Conservation (phyloP, 1,140 invertebrate genomes). For the Camponotus floridanus region DNA sequence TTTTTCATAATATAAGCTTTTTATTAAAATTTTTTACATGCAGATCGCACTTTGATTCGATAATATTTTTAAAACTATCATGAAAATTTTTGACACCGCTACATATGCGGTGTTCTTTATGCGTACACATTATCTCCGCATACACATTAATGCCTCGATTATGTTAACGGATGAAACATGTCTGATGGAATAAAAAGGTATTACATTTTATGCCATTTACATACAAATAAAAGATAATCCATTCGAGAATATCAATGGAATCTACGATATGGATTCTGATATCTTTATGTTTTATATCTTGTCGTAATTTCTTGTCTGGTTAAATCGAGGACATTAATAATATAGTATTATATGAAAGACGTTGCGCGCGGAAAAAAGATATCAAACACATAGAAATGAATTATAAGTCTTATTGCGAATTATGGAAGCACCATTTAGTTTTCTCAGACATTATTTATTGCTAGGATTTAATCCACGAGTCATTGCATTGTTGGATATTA, state of each 20-base stretch:
- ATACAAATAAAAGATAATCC: not conserved
- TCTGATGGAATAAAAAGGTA: conserved; percentile 38
- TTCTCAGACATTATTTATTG: conserved; percentile 27
- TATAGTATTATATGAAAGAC: conserved; percentile 40
- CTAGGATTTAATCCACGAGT: not conserved
- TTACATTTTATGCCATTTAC: conserved; percentile 18
- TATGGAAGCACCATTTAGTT: conserved; percentile 37
- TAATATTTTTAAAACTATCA: not conserved
- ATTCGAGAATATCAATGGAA: conserved; percentile 35
- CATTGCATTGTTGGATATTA: conserved; percentile 45
- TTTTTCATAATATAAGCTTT: not conserved
- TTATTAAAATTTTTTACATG: not conserved
- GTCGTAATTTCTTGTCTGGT: conserved; percentile 40
- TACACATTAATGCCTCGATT: conserved; percentile 2
- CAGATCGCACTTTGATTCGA: not conserved
- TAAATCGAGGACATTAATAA: conserved; percentile 50
- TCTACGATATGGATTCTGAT: conserved; percentile 12
- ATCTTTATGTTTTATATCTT: not conserved
- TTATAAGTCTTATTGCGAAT: conserved; percentile 15
- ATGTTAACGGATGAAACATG: not conserved
- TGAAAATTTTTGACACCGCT: not conserved
- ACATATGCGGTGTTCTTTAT: not conserved
- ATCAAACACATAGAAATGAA: conserved; percentile 17
- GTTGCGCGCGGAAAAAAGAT: no score
- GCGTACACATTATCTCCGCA: no score